phyloP scores from a whole-genome alignment of 2,113 vertebrate species.

The Orthonyx spaldingii region DNA sequence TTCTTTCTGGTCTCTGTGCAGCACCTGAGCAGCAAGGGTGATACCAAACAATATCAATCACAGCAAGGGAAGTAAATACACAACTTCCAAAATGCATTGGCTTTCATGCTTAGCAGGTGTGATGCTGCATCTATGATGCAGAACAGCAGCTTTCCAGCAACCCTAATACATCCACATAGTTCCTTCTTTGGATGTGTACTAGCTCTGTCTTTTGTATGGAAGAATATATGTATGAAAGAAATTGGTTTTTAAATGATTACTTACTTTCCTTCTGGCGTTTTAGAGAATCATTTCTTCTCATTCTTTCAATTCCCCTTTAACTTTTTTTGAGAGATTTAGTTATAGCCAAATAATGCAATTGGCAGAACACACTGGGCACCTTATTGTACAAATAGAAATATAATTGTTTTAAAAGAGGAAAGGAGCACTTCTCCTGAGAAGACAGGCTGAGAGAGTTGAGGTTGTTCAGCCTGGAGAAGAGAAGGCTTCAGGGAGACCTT shows the following conservation, averaged over 20 bases:
- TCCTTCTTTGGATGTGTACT: background rate
- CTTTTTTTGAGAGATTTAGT: background rate
- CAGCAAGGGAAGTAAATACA: background rate
- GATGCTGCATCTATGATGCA: background rate
- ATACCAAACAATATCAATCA: background rate
- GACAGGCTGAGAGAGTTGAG: background rate
- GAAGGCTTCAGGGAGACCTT: background rate
- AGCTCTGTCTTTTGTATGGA: background rate
- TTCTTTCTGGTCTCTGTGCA: background rate
- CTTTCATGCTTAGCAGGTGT: background rate
- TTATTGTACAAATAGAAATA: background rate
- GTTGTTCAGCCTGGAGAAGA: background rate
- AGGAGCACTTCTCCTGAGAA: background rate
- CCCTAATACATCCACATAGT: background rate
- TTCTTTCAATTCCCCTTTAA: background rate
- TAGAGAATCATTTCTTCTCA: background rate
- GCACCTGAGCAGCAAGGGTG: rapidly evolving
- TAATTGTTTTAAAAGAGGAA: background rate
- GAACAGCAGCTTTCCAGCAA: background rate
- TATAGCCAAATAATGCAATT: background rate
- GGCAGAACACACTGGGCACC: background rate
- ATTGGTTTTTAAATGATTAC: background rate
- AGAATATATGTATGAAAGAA: background rate
- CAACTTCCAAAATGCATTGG: background rate
- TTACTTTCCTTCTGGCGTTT: constrained; percentile 4